These are phyloP conservation scores for Cylindroiulus punctatus DNA, from an alignment of 2,888 invertebrate genomes.

Conservation along the genomic window DNA sequence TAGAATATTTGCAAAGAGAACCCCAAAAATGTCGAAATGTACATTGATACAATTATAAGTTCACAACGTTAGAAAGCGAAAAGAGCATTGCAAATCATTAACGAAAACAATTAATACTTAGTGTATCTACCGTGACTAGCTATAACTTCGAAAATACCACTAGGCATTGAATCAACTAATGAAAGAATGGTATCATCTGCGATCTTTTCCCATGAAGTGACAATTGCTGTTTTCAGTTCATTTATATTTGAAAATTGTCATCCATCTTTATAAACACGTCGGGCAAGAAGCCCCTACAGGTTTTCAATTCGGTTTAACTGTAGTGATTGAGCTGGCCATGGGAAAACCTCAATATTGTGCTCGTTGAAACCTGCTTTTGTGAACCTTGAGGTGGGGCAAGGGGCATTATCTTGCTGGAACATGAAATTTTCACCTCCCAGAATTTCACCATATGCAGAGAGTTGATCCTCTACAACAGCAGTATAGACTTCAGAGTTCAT, in stretches of 20 bases:
- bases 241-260: too few relatives aligned
- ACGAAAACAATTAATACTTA: background rate
- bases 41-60: background rate
- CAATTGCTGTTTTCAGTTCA: background rate
- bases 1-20: conserved; percentile 14
- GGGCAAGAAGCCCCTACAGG: background rate
- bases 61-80: background rate
- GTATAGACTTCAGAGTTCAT: too few relatives aligned
- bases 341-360: background rate
- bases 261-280: background rate
- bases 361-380: background rate
- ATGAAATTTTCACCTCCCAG: background rate
- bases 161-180: background rate
- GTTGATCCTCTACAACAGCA: too few relatives aligned
- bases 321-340: background rate
- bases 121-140: background rate
- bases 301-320: background rate
- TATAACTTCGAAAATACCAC: background rate
- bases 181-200: conserved; percentile 6
- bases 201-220: background rate
- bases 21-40: background rate
- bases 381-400: background rate
- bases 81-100: conserved; percentile 1
- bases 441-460: too few relatives aligned
- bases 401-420: background rate